Conservation (phyloP, 1,140 invertebrate species). For the Maconellicoccus hirsutus region DNA sequence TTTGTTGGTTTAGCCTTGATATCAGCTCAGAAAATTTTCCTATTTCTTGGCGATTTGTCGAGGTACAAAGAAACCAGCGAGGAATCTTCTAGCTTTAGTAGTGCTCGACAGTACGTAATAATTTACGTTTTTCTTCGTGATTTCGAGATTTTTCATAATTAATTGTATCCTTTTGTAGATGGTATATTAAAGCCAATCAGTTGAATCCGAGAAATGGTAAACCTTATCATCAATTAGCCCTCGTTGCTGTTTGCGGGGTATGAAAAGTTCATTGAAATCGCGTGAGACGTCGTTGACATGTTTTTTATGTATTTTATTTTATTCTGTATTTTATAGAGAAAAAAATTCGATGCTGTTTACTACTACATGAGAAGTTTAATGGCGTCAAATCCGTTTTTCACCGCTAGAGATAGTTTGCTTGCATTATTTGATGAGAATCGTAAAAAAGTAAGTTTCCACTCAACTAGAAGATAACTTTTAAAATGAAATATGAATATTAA, state of each 20-base stretch:
- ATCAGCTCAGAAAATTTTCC: conserved; percentile 72
- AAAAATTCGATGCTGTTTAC: conserved; percentile 89
- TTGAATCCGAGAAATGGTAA: conserved; percentile 89
- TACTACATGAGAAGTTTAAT: conserved; percentile 91
- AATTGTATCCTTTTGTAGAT: conserved; percentile 41
- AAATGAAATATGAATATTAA: no score
- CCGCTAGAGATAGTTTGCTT: conserved; percentile 75
- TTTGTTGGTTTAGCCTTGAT: conserved; percentile 63
- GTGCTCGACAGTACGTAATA: conserved; percentile 57
- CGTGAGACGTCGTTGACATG: no score
- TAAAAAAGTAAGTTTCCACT: conserved; percentile 58
- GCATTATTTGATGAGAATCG: conserved; percentile 86
- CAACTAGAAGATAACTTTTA: not conserved
- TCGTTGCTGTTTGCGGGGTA: conserved; percentile 79
- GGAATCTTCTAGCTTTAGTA: conserved; percentile 70
- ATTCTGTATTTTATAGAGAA: conserved; percentile 26
- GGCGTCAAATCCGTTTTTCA: conserved; percentile 83
- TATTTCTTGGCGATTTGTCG: conserved; percentile 81
- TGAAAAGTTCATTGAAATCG: conserved; percentile 34
- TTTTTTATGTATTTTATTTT: no score
- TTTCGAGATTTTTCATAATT: not conserved
- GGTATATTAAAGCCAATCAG: conserved; percentile 86
- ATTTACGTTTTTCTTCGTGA: not conserved
- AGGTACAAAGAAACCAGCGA: conserved; percentile 78
- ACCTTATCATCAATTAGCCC: conserved; percentile 89